Evolutionary conservation across 2,888 invertebrate genomes (phyloP).

Genomic region (Andrena hattorfiana): DNA sequence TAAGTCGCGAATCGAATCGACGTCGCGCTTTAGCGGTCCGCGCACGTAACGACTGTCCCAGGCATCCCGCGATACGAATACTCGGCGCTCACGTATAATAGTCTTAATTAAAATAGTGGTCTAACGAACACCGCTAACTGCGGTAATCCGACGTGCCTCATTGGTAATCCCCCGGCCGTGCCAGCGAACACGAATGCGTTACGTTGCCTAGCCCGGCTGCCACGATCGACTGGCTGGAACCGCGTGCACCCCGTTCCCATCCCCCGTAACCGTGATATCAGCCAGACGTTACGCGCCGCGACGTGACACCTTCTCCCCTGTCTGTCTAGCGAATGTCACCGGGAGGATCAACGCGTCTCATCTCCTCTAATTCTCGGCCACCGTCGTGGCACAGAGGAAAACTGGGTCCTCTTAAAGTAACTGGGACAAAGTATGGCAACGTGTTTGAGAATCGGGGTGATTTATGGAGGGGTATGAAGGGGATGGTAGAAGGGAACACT

Average conservation of each 20-base stretch:
- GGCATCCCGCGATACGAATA: conserved; percentile 48
- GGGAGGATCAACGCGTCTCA: conserved; percentile 17
- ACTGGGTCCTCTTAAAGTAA: background rate
- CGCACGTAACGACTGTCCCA: conserved; percentile 50
- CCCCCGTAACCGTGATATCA: conserved; percentile 44
- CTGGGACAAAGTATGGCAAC: background rate
- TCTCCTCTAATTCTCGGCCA: background rate
- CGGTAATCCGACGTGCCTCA: conserved; percentile 81
- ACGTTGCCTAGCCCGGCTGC: conserved; percentile 15
- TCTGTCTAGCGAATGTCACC: conserved; percentile 29
- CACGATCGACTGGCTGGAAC: conserved; percentile 32
- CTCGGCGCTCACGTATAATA: conserved; percentile 70
- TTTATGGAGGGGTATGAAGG: conserved; percentile 6
- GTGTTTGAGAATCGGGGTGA: conserved; percentile 21
- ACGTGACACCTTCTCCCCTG: conserved; percentile 44
- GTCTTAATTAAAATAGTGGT: conserved; percentile 82
- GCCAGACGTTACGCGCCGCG: conserved; percentile 29
- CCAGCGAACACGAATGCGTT: conserved; percentile 62
- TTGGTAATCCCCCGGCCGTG: conserved; percentile 78
- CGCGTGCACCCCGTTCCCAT: background rate
- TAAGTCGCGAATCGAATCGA: conserved; percentile 36
- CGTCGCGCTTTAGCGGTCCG: conserved; percentile 46
- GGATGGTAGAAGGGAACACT: no score
- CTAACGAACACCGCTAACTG: conserved; percentile 81
- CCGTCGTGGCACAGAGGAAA: background rate